Percentiles rank a stretch among this genome's conserved stretches.
Evolutionary conservation across 2,888 invertebrate species (phyloP).

Genomic region (Heliconius hortense): DNA sequence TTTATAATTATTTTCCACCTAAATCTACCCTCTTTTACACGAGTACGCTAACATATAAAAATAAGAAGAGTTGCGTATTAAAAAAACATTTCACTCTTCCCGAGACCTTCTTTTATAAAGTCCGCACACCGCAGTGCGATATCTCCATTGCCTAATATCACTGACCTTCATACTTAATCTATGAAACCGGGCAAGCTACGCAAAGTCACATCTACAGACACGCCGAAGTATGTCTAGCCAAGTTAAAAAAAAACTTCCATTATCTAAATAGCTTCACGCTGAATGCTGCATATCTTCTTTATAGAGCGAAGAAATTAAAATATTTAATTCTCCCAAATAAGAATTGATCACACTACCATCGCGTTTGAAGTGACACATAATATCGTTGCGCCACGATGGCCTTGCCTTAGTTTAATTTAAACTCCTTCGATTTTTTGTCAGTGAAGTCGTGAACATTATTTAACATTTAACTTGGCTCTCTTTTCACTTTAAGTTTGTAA

Average conservation of each 20-base stretch:
- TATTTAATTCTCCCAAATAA: too few relatives aligned
- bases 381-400: too few relatives aligned
- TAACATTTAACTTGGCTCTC: not conserved
- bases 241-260: not conserved
- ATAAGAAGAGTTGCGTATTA: not conserved
- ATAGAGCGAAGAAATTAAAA: too few relatives aligned
- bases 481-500: not conserved
- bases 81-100: not conserved
- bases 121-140: constrained; percentile 26
- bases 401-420: too few relatives aligned
- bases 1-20: too few relatives aligned
- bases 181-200: constrained; percentile 6
- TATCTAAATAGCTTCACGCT: not conserved
- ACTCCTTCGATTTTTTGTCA: too few relatives aligned
- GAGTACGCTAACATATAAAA: too few relatives aligned
- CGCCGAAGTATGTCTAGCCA: not conserved
- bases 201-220: constrained; percentile 18
- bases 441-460: too few relatives aligned
- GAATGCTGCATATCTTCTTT: not conserved
- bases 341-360: too few relatives aligned
- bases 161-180: constrained; percentile 29
- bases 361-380: too few relatives aligned
- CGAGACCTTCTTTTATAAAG: constrained; percentile 8
- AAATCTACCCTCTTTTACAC: too few relatives aligned
- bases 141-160: constrained; percentile 13